Evolutionary conservation across 2,888 invertebrate species (phyloP).

Genomic region (Leptura quadrifasciata): DNA sequence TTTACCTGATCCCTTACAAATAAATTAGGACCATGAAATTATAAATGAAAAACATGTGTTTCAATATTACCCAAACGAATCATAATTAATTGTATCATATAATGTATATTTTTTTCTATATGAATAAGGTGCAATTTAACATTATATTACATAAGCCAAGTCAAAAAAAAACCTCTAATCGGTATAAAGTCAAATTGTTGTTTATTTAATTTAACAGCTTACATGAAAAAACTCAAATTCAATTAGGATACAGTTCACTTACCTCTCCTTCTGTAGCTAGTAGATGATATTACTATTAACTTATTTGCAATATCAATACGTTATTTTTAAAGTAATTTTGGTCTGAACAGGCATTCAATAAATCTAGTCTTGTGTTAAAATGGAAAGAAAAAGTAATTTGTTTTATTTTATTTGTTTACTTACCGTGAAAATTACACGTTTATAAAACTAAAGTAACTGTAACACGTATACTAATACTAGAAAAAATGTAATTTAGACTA

Average conservation of each 20-base stretch:
- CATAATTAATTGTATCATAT: constrained; percentile 56
- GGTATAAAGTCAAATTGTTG: background rate
- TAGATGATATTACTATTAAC: constrained; percentile 6
- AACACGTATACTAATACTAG: background rate
- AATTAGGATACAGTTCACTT: constrained; percentile 7
- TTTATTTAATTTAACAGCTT: constrained; percentile 7
- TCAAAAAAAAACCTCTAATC: background rate
- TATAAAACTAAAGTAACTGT: constrained; percentile 4
- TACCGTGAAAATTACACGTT: constrained; percentile 3
- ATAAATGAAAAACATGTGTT: constrained; percentile 57
- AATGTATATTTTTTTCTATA: constrained; percentile 40
- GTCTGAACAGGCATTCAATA: background rate
- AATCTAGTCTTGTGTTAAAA: background rate
- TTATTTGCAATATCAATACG: background rate
- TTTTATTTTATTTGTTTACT: constrained; percentile 4
- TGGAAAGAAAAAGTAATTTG: background rate
- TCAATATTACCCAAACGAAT: constrained; percentile 57
- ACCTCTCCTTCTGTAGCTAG: background rate
- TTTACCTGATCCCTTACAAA: constrained; percentile 39
- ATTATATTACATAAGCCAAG: background rate
- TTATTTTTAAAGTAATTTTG: constrained; percentile 5
- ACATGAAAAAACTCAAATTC: constrained; percentile 3
- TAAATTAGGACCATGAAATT: constrained; percentile 52
- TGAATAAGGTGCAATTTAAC: background rate
- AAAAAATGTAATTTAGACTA: background rate